Conservation (phyloP, 2,888 invertebrate species). For the Xylophagus ater region DNA sequence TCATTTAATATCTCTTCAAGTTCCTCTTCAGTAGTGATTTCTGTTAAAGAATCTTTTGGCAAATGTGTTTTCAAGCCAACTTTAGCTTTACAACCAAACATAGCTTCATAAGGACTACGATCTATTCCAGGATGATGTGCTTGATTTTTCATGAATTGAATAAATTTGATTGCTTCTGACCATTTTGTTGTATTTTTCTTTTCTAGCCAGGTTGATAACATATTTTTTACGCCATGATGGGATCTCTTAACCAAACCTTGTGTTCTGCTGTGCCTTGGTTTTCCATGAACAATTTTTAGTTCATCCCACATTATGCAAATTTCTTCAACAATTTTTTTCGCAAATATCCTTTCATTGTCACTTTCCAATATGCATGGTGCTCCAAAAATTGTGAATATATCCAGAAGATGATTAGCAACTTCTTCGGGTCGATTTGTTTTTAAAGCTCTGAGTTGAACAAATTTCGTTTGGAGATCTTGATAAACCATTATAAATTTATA, state of each 20-base stretch:
- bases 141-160: conserved; percentile 36
- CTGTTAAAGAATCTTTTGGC: no score
- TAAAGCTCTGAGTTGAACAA: conserved; percentile 18
- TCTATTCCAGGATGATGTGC: conserved; percentile 31
- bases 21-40: no score
- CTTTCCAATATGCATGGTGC: conserved; percentile 18
- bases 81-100: no score
- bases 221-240: conserved; percentile 28
- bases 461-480: conserved; percentile 10
- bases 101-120: conserved; percentile 29
- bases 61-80: no score
- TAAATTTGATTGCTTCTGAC: conserved; percentile 33
- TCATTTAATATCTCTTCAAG: no score
- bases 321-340: conserved; percentile 15
- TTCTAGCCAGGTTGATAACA: conserved; percentile 30
- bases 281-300: conserved; percentile 31
- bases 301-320: conserved; percentile 22
- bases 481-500: conserved; percentile 6
- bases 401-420: conserved; percentile 24
- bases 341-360: conserved; percentile 20
- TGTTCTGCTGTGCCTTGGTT: conserved; percentile 25
- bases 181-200: conserved; percentile 25
- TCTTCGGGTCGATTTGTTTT: conserved; percentile 27
- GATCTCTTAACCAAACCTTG: conserved; percentile 30
- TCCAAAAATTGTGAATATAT: conserved; percentile 19